phyloP scores from a whole-genome alignment of 2,797 vertebrate species.

The Gymnothorax javanicus region DNA sequence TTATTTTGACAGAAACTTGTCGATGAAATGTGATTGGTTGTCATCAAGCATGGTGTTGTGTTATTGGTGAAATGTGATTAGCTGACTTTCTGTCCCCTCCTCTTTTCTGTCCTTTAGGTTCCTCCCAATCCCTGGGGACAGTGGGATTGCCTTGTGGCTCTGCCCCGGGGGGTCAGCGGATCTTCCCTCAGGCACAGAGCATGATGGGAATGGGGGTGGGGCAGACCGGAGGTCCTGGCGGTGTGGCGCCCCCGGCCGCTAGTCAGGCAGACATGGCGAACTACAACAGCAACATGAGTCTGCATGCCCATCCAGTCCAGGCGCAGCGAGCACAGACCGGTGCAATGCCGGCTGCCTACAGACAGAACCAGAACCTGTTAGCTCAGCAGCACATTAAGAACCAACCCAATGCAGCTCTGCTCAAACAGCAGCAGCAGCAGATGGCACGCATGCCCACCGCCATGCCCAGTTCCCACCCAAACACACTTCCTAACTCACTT shows the following conservation, averaged over 20 bases:
- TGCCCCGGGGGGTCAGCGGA: constrained; percentile 78
- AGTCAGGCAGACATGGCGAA: constrained; percentile 81
- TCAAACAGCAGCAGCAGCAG: constrained; percentile 81
- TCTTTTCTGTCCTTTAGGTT: constrained; percentile 70
- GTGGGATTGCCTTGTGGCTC: constrained; percentile 81
- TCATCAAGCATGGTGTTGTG: not conserved
- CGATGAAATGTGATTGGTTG: no score
- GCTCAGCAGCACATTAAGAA: constrained; percentile 81
- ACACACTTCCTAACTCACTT: constrained; percentile 47
- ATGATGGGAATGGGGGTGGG: constrained; percentile 85
- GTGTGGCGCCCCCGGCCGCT: constrained; percentile 65
- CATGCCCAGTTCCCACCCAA: constrained; percentile 18
- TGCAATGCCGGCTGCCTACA: constrained; percentile 74
- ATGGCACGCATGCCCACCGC: constrained; percentile 77
- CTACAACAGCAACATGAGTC: constrained; percentile 83
- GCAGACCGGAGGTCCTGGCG: constrained; percentile 70
- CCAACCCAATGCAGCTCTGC: constrained; percentile 76
- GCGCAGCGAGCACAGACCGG: constrained; percentile 76
- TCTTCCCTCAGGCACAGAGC: constrained; percentile 85
- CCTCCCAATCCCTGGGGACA: constrained; percentile 78
- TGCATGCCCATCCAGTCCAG: constrained; percentile 72
- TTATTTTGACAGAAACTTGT: no score
- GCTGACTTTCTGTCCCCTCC: not conserved
- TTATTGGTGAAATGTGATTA: not conserved
- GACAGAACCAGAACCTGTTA: constrained; percentile 83